Conservation (phyloP, 1,140 invertebrate species). For the Arion vulgaris region DNA sequence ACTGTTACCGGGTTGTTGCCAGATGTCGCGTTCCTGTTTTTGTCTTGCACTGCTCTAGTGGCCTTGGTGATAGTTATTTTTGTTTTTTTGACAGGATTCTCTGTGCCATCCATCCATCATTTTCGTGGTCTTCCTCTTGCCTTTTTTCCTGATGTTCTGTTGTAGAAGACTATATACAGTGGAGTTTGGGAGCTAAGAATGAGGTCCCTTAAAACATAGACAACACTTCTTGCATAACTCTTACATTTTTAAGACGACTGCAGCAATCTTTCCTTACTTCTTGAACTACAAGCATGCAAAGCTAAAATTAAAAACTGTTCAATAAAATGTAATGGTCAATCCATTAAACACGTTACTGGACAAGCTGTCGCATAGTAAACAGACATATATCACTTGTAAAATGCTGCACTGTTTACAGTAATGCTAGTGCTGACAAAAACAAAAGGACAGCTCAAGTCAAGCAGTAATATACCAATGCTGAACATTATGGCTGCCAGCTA, state of each 20-base stretch:
- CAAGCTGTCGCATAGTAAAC: no score
- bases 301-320: neutral
- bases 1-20: no score
- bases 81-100: no score
- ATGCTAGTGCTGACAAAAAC: neutral
- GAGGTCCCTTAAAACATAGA: neutral
- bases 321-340: neutral
- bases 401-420: neutral
- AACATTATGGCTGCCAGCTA: slow-evolving; percentile 2
- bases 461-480: neutral
- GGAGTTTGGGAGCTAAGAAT: neutral
- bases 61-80: no score
- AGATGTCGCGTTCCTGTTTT: no score
- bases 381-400: neutral
- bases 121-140: no score
- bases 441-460: neutral
- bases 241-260: neutral
- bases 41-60: no score
- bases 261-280: neutral
- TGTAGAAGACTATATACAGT: no score
- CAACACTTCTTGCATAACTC: neutral
- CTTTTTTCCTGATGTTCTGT: no score
- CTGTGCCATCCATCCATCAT: no score
- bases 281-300: neutral
- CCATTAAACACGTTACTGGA: neutral